Base-by-base conservation (phyloP, 2,797 vertebrate genomes). In the Heliangelus exortis region DNA sequence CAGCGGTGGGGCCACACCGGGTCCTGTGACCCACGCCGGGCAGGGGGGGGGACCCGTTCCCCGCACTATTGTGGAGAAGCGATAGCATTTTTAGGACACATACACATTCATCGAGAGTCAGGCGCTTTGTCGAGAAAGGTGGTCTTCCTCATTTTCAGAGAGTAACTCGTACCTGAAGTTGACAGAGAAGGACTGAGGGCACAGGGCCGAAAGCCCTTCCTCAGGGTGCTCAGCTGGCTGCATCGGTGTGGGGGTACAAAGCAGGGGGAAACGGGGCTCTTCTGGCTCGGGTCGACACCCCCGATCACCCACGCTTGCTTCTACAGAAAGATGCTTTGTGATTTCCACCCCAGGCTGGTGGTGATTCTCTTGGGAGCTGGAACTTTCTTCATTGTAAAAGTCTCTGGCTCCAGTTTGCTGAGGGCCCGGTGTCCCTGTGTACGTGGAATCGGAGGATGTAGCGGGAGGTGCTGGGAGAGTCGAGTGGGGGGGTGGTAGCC, bases 81-180 rank as follows among this genome's bases (percentile, higher is more conserved):
- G 22, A 4, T 7, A 31, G 58, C 16, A 2, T 19, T 29, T 23
- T 6, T 9, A 1, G 5, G 36, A 5, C 26, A 3, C 10, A 0
- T 6, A 2, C 2, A 47, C 5, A n/a, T 25, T 34, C 15, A 1
- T 3, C 7, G 53, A 41, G 79, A 22, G 62, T 6, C 45, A 4
- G 59, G 12, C 19, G 4, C 12, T 8, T 4, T n/a, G 43, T 2
- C 6, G 57, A 6, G 25, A 4, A 29, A 39, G 39, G 16, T 19
- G 51, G 4, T 12, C 57, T 26, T 45, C 14, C 45, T 36, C 9
- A 0, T 10, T 18, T 25, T 17, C 48, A 1, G 61, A 29, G 59
- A 33, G 0, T 4, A 2, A 0, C 9, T 14, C 18, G 8, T 22
- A 1, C 36, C 39, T 50, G 0, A 0, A 3, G 2, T 12, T 43